Evolutionary conservation across 2,113 vertebrate species (phyloP).

Genomic region (Raphicerus campestris): DNA sequence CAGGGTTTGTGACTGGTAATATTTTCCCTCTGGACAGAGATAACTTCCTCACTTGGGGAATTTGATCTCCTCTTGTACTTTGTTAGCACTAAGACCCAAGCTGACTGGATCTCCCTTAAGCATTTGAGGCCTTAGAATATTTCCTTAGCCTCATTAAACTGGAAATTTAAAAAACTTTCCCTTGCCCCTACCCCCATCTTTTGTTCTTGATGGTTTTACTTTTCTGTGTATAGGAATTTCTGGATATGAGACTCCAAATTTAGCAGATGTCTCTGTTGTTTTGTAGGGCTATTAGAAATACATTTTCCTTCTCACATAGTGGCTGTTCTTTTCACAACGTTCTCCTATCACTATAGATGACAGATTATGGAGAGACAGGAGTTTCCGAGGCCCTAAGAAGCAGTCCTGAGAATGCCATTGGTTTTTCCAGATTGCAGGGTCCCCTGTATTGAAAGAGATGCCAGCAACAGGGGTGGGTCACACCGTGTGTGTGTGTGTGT

Average conservation of each 20-base stretch:
- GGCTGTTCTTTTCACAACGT: slow-evolving; percentile 22
- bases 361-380: neutral
- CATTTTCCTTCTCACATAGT: slow-evolving; percentile 15
- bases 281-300: slow-evolving; percentile 39
- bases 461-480: neutral
- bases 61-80: neutral
- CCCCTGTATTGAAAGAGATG: neutral
- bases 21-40: neutral
- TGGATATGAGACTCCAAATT: neutral
- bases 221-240: neutral
- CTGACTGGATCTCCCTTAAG: neutral
- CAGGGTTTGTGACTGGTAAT: neutral
- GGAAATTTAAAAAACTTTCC: too few species aligned
- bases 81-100: neutral
- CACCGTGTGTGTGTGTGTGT: neutral
- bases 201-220: neutral
- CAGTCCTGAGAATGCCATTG: neutral
- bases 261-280: slow-evolving; percentile 46
- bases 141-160: slow-evolving; percentile 38
- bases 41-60: neutral
- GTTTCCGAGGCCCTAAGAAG: neutral
- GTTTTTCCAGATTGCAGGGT: neutral
- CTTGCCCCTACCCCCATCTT: neutral
- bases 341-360: neutral
- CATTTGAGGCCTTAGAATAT: slow-evolving; percentile 24